These are phyloP conservation scores for Bostrychus sinensis DNA, from an alignment of 2,113 vertebrate genomes.

Conservation along the genomic window DNA sequence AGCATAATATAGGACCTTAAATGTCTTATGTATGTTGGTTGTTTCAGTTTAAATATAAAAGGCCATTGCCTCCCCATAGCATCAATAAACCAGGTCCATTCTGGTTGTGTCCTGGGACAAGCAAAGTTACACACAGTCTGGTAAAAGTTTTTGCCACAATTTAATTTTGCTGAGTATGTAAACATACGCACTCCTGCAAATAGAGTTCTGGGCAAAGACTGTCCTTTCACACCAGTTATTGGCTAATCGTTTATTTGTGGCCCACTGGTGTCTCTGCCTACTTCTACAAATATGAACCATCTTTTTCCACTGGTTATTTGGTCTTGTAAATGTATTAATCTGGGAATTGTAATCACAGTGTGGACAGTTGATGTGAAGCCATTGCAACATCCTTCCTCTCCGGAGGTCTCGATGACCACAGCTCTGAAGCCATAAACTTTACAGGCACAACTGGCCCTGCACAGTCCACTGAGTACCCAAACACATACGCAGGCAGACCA, in stretches of 20 bases:
- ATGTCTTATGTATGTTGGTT: too few relatives aligned
- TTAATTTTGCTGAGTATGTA: too few relatives aligned
- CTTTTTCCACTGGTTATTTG: constrained; percentile 18
- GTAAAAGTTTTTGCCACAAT: too few relatives aligned
- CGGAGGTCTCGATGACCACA: constrained; percentile 39
- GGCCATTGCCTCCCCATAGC: too few relatives aligned
- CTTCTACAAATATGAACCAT: not conserved
- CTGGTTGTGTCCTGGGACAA: too few relatives aligned
- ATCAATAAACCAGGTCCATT: too few relatives aligned
- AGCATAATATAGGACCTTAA: too few relatives aligned
- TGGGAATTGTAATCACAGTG: constrained; percentile 22
- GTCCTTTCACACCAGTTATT: not conserved
- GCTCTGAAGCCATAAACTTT: constrained; percentile 31
- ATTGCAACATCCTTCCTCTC: constrained; percentile 39
- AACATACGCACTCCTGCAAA: too few relatives aligned
- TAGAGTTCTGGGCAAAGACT: too few relatives aligned
- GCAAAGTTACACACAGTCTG: too few relatives aligned
- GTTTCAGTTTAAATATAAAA: too few relatives aligned
- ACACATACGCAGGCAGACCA: constrained; percentile 36
- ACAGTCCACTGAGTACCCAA: constrained; percentile 42
- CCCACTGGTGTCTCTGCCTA: not conserved
- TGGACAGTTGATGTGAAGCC: constrained; percentile 33
- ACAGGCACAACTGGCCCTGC: constrained; percentile 21
- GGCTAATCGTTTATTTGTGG: not conserved
- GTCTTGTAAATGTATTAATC: constrained; percentile 30